A percentile compares a stretch with the other conserved stretches of the same genome.
These are phyloP conservation scores for Smutsia gigantea DNA, from an alignment of 2,797 vertebrate species.

Conservation along the genomic window DNA sequence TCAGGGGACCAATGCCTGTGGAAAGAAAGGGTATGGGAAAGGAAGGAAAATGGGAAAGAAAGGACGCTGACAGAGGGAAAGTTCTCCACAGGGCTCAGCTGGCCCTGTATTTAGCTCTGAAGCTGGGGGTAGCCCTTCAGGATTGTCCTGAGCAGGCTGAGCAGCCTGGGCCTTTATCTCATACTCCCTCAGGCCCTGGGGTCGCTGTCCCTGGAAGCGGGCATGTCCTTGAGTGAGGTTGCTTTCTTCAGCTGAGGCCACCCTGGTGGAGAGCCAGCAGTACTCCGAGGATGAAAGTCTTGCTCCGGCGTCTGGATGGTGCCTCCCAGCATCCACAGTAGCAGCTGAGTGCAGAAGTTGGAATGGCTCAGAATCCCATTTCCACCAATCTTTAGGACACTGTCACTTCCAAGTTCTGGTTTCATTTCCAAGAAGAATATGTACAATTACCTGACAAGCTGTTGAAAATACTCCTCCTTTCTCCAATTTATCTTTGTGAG, in stretches of 20 bases:
- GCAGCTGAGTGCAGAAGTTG: neutral
- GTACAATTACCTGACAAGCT: neutral
- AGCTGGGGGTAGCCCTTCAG: neutral
- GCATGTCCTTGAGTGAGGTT: neutral
- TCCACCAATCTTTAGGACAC: neutral
- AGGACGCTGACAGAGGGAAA: neutral
- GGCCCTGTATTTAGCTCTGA: neutral
- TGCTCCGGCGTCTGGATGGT: rapidly evolving
- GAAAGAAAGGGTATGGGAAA: neutral
- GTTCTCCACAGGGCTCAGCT: neutral
- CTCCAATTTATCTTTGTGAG: neutral
- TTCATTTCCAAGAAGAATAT: neutral
- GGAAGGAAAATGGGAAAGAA: neutral
- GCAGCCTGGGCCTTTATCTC: no score
- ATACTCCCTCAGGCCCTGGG: neutral
- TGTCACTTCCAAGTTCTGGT: neutral
- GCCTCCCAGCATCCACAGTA: rapidly evolving
- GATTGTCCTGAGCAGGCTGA: neutral
- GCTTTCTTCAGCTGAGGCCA: rapidly evolving
- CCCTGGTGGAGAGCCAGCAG: neutral
- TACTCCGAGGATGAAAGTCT: neutral
- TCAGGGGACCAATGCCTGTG: neutral
- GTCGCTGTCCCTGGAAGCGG: neutral
- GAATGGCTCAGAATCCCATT: neutral
- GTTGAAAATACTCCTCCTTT: neutral